A percentile compares a stretch with the other conserved stretches of the same genome.
Evolutionary conservation across 2,113 vertebrate species (phyloP).

Genomic region (Istiophorus platypterus): DNA sequence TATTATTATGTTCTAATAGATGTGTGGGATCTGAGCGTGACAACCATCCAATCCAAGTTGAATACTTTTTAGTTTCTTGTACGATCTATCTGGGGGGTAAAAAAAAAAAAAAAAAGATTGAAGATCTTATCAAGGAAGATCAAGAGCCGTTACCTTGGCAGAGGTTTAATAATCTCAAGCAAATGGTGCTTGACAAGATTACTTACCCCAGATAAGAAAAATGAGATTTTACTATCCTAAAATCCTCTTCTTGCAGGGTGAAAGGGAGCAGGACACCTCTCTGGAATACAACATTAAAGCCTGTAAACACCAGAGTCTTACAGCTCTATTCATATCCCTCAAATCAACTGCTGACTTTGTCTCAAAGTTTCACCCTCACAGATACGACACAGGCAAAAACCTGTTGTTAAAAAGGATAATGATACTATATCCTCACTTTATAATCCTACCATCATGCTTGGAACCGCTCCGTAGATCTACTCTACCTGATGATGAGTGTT

Average conservation of each 20-base stretch:
- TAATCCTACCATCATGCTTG: neutral
- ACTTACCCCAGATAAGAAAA: neutral
- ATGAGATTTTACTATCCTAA: neutral
- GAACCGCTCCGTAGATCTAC: neutral
- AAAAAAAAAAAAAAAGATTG: neutral
- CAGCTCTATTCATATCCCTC: constrained; percentile 8
- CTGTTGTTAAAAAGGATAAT: neutral
- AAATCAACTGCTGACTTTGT: neutral
- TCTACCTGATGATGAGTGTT: neutral
- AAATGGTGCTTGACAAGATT: neutral
- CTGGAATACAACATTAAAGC: constrained; percentile 1
- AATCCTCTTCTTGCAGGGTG: neutral
- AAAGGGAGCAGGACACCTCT: neutral
- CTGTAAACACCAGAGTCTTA: neutral
- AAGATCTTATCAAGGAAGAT: neutral
- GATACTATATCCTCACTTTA: neutral
- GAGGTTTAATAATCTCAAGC: neutral
- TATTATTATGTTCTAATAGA: neutral
- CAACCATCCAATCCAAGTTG: neutral
- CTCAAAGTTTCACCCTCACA: neutral
- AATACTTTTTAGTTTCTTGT: neutral
- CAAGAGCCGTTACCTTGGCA: neutral
- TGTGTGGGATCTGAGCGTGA: neutral
- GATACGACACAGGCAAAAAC: neutral
- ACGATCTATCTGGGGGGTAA: neutral